Base-by-base conservation (phyloP, 2,888 invertebrate species). In the Apotomis turbidana region DNA sequence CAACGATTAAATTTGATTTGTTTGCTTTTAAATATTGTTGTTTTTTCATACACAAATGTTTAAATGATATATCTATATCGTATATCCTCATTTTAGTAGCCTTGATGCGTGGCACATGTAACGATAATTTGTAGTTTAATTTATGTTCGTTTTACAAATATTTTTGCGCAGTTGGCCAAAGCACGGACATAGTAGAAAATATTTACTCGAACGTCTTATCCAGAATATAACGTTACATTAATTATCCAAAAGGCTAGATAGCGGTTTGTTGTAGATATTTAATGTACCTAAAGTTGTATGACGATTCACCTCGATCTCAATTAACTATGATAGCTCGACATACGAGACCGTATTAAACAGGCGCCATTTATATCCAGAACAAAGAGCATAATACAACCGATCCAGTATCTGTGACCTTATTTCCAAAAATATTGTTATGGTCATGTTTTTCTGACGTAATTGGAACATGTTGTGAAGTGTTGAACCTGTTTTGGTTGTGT, bases 401-500 rank as follows among this genome's bases (percentile, higher is more conserved):
- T 10, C 38, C 36, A 36, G 15, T 38, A 44, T 59, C 61, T 62
- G 44, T 68, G 71, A 46, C 63, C 68, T 62, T 63, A 68, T 52
- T 72, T 52, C 59, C 59, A 41, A 62, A 57, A 58, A 63, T n/a
- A 55, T 67, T 36, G 15, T 10, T n/a, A 27, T 60, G 44, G 3
- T 49, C 63, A 10, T 44, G 61, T 67, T 72, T 75, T 77, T 75
- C 78, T 80, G 79, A 79, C 75, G 79, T 73, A 80, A 78, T 76
- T 76, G 73, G 74, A 75, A 51, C 75, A 76, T 58, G 68, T 76
- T 68, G 63, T 78, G 77, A 74, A 78, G 76, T 77, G 58, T 64
- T 41, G 49, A 57, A 68, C 70, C 46, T 46, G 72, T 68, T 74
- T 58, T 67, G 64, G 66, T 61, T 46, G 58, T 41, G 15, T 68